phyloP scores from a whole-genome alignment of 2,797 vertebrate genomes.

The Pelobates cultripes region DNA sequence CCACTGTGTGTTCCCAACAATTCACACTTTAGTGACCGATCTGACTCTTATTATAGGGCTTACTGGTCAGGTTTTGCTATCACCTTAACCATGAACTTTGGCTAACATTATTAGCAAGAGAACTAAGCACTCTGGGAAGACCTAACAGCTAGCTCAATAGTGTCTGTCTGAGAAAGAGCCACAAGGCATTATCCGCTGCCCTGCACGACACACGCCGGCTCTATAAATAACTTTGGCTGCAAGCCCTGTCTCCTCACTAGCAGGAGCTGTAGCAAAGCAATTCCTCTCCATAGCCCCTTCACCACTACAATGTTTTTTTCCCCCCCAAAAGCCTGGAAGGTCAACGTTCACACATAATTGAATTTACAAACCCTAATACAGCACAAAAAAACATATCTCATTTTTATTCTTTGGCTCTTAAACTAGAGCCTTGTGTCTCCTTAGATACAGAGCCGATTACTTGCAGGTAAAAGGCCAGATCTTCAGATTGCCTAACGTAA shows the following conservation, averaged over 20 bases:
- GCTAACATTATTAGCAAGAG: background rate
- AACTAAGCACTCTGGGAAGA: conserved; percentile 28
- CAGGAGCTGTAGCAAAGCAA: conserved; percentile 24
- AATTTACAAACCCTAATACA: background rate
- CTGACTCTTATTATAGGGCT: background rate
- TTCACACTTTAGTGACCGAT: too few relatives aligned
- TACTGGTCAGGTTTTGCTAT: background rate
- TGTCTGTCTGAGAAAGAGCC: conserved; percentile 39
- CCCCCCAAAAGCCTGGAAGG: background rate
- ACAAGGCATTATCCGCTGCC: conserved; percentile 41
- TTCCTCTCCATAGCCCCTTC: conserved; percentile 29
- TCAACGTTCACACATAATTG: background rate
- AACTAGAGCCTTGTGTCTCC: background rate
- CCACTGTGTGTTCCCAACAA: too few relatives aligned
- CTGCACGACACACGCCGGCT: conserved; percentile 28
- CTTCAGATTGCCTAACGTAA: background rate
- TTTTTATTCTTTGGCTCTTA: background rate
- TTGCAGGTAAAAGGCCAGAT: background rate
- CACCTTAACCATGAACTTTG: background rate
- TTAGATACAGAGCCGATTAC: background rate
- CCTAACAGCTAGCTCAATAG: conserved; percentile 36
- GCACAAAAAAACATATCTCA: background rate
- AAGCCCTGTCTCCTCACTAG: conserved; percentile 38
- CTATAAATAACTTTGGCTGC: conserved; percentile 52
- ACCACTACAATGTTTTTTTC: background rate